A percentile compares a stretch with the other conserved stretches of the same genome.
Conservation (phyloP, 1,140 invertebrate genomes). For the Hyles euphorbiae region DNA sequence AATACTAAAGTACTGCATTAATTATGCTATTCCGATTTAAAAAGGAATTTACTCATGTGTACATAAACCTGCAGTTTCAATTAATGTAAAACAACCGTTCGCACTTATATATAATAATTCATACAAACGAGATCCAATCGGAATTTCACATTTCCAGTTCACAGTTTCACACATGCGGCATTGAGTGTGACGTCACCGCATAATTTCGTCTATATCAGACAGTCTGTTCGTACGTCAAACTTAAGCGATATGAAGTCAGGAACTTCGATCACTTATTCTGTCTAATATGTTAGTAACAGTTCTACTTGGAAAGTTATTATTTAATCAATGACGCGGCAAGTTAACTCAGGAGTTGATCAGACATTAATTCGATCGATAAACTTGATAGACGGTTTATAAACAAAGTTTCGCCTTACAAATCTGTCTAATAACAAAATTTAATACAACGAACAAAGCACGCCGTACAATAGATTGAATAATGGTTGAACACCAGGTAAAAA, state of each 20-base stretch:
- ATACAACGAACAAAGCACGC: conserved; percentile 36
- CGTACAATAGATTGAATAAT: conserved; percentile 64
- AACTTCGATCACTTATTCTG: no score
- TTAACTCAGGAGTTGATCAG: conserved; percentile 12
- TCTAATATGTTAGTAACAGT: conserved; percentile 5
- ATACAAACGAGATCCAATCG: no score
- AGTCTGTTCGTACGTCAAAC: background rate
- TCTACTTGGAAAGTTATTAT: conserved; percentile 8
- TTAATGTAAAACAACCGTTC: no score
- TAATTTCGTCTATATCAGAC: conserved; percentile 5
- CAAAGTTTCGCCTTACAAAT: conserved; percentile 12
- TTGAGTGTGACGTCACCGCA: no score
- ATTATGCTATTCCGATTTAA: no score
- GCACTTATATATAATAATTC: no score
- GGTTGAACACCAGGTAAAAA: conserved; percentile 58
- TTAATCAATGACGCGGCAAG: conserved; percentile 15
- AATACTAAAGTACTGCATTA: no score
- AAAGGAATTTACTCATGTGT: no score
- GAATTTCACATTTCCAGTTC: no score
- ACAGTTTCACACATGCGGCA: no score
- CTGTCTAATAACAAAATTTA: conserved; percentile 29
- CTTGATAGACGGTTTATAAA: conserved; percentile 15
- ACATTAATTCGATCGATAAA: conserved; percentile 14
- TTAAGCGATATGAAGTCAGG: no score
- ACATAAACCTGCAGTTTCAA: no score